These are phyloP conservation scores for Drosophila siamana DNA, from an alignment of 2,888 invertebrate genomes.

Conservation along the genomic window DNA sequence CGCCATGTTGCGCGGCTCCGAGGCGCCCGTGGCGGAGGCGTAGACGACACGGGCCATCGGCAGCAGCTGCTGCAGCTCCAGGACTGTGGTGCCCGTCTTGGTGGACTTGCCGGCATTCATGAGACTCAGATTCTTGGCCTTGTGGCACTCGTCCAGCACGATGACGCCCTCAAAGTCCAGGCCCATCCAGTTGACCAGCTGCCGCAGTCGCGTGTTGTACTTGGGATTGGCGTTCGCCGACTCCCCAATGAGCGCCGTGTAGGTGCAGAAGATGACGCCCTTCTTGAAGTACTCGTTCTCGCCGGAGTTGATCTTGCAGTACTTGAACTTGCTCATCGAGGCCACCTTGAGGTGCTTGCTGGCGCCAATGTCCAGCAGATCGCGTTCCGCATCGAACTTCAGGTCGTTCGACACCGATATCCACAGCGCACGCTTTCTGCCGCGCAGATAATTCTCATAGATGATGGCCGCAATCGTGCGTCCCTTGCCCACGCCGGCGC, in stretches of 20 bases:
- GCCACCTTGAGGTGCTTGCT: slow-evolving; percentile 92
- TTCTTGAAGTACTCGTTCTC: slow-evolving; percentile 94
- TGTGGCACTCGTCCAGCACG: slow-evolving; percentile 99
- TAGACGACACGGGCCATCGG: slow-evolving; percentile 97
- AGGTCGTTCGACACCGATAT: slow-evolving; percentile 99
- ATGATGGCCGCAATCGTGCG: slow-evolving; percentile 99
- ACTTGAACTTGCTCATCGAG: slow-evolving; percentile 97
- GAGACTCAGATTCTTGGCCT: slow-evolving; percentile 99
- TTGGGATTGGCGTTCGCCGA: slow-evolving; percentile 89
- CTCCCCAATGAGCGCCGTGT: slow-evolving; percentile 99
- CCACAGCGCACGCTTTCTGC: slow-evolving; percentile 97
- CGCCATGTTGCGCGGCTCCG: slow-evolving; percentile 99
- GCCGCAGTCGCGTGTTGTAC: slow-evolving; percentile 96
- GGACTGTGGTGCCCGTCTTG: slow-evolving; percentile 97
- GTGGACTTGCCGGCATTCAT: slow-evolving; percentile 98
- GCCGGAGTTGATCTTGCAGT: slow-evolving; percentile 93
- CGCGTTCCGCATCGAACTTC: slow-evolving; percentile 98
- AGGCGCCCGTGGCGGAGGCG: slow-evolving; percentile 98
- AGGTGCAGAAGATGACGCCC: slow-evolving; percentile 98
- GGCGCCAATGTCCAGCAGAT: slow-evolving; percentile 97
- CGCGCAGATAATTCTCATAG: slow-evolving; percentile 97
- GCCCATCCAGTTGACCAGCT: slow-evolving; percentile 98
- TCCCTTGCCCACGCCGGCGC: slow-evolving; percentile 99
- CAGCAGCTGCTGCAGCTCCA: slow-evolving; percentile 96
- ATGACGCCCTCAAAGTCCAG: slow-evolving; percentile 93